These are phyloP conservation scores for Malaclemys terrapin DNA, from an alignment of 2,113 vertebrate genomes.

Conservation along the genomic window DNA sequence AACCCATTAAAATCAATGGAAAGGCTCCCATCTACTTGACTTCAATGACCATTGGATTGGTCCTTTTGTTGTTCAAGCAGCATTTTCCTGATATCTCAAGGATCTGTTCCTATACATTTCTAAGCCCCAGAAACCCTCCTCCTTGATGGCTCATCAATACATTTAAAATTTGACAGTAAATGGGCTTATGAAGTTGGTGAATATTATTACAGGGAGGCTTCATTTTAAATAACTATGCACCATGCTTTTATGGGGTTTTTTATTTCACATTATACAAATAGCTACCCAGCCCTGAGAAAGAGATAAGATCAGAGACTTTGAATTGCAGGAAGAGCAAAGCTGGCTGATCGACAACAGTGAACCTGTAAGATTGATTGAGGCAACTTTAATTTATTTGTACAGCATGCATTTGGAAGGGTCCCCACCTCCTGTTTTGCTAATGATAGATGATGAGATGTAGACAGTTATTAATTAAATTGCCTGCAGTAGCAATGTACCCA, in stretches of 20 bases:
- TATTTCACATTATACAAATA: not conserved
- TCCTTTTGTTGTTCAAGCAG: not conserved
- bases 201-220: not conserved
- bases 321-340: not conserved
- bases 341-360: slow-evolving; percentile 15
- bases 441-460: slow-evolving; percentile 79
- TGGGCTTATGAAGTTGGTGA: fast-evolving
- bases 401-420: slow-evolving; percentile 24
- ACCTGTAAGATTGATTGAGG: not conserved
- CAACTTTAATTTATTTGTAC: slow-evolving; percentile 63
- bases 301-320: not conserved
- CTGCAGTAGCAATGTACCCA: slow-evolving; percentile 21
- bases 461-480: slow-evolving; percentile 82
- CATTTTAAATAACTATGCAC: not conserved
- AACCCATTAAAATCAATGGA: not conserved
- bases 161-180: not conserved
- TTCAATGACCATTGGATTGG: not conserved
- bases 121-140: not conserved
- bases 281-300: not conserved
- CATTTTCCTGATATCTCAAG: fast-evolving
- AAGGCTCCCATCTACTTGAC: not conserved
- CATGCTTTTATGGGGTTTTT: not conserved
- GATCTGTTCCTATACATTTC: not conserved
- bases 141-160: not conserved
- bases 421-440: slow-evolving; percentile 60